These are phyloP conservation scores for Arctopsyche grandis DNA, from an alignment of 1,140 invertebrate species.

Conservation along the genomic window DNA sequence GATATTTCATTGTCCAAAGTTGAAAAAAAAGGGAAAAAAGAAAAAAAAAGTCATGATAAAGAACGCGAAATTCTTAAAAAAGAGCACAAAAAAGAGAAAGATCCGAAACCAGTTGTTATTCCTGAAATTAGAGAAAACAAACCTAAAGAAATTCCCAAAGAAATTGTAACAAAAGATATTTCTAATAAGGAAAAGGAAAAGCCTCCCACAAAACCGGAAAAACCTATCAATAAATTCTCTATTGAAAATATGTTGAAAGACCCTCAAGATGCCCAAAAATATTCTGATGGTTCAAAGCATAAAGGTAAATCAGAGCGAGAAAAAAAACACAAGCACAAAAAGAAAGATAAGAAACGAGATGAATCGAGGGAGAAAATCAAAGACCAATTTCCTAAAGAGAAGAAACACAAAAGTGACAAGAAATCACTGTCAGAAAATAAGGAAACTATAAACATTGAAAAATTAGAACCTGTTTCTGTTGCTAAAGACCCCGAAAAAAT, in stretches of 20 bases:
- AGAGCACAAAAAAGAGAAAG: conserved; percentile 66
- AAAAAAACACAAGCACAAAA: conserved; percentile 66
- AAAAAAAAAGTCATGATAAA: conserved; percentile 67
- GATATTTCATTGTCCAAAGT: conserved; percentile 59
- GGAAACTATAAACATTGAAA: conserved; percentile 59
- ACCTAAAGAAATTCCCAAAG: conserved; percentile 63
- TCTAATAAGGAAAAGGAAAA: conserved; percentile 61
- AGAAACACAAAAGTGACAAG: conserved; percentile 71
- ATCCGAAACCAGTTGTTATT: conserved; percentile 44
- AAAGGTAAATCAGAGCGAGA: conserved; percentile 64
- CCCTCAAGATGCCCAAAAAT: conserved; percentile 59
- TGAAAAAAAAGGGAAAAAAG: conserved; percentile 66
- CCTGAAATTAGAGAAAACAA: conserved; percentile 64
- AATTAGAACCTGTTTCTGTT: conserved; percentile 58
- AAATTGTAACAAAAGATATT: conserved; percentile 59
- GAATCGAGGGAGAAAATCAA: conserved; percentile 67
- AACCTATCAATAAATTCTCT: conserved; percentile 62
- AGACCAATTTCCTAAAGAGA: conserved; percentile 66
- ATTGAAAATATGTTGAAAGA: conserved; percentile 64
- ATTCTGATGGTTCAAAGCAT: conserved; percentile 61
- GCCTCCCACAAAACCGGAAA: conserved; percentile 59
- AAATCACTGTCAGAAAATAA: conserved; percentile 59
- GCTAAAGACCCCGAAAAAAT: conserved; percentile 41
- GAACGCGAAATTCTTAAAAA: conserved; percentile 65
- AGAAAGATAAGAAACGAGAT: conserved; percentile 67